Conservation (phyloP, 2,113 vertebrate species). For the Ceyx margarethae region DNA sequence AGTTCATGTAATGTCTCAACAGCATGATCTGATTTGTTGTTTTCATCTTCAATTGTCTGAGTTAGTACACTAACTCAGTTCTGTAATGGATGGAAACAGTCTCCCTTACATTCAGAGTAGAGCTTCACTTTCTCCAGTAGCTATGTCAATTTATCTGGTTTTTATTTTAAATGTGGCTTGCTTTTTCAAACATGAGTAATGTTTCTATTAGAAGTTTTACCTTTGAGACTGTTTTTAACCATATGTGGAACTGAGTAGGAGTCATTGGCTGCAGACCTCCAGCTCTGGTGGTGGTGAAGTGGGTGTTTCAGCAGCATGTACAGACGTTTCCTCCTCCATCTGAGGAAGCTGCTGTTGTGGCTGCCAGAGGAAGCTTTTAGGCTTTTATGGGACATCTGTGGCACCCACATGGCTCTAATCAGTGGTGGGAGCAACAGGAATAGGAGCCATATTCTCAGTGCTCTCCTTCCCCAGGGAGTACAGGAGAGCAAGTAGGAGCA, state of each 20-base stretch:
- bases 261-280: not conserved
- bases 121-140: not conserved
- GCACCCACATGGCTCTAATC: not conserved
- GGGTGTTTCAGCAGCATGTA: not conserved
- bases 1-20: conserved; percentile 7
- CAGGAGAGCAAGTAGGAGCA: not conserved
- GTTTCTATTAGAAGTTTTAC: conserved; percentile 17
- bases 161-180: conserved; percentile 23
- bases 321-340: not conserved
- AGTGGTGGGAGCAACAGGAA: not conserved
- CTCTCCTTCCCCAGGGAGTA: not conserved
- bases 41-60: conserved; percentile 18
- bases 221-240: not conserved
- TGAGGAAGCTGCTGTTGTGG: not conserved
- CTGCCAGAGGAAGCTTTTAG: not conserved
- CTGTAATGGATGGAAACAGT: not conserved
- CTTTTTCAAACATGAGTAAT: conserved; percentile 5
- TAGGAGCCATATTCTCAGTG: not conserved
- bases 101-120: not conserved
- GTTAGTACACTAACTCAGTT: not conserved
- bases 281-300: not conserved
- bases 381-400: not conserved
- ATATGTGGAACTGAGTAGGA: not conserved
- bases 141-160: not conserved
- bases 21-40: conserved; percentile 12